These are phyloP conservation scores for Pristionchus arcanus DNA, from an alignment of 2,888 invertebrate genomes.

Conservation along the genomic window DNA sequence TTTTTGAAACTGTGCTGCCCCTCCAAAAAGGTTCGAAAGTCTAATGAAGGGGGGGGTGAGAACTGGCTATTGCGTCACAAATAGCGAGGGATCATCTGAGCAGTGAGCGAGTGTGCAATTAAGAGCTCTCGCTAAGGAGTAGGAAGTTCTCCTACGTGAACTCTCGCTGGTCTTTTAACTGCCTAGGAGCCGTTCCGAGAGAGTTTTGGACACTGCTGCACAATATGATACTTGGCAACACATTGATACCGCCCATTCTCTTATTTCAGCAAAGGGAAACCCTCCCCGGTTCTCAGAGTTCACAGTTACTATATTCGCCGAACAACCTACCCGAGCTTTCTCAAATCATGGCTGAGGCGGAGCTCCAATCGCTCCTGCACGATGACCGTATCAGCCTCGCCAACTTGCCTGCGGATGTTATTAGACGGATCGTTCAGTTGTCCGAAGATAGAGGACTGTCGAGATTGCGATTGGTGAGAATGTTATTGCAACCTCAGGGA, in stretches of 20 bases:
- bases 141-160: neutral
- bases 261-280: too few species aligned
- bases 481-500: too few species aligned
- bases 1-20: too few species aligned
- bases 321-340: neutral
- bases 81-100: neutral
- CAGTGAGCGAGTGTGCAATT: neutral
- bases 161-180: constrained; percentile 1
- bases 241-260: too few species aligned
- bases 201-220: neutral
- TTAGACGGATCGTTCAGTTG: neutral
- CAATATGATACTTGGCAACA: neutral
- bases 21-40: too few species aligned
- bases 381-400: neutral
- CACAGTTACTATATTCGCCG: neutral
- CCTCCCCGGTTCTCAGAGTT: too few species aligned
- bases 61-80: neutral
- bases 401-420: neutral
- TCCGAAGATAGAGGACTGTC: neutral
- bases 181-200: neutral
- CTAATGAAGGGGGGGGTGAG: too few species aligned
- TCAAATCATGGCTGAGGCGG: neutral
- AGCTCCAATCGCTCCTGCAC: neutral
- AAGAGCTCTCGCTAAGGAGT: neutral
- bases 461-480: neutral